Base-by-base conservation (phyloP, 2,113 vertebrate species). In the Lonchura striata region DNA sequence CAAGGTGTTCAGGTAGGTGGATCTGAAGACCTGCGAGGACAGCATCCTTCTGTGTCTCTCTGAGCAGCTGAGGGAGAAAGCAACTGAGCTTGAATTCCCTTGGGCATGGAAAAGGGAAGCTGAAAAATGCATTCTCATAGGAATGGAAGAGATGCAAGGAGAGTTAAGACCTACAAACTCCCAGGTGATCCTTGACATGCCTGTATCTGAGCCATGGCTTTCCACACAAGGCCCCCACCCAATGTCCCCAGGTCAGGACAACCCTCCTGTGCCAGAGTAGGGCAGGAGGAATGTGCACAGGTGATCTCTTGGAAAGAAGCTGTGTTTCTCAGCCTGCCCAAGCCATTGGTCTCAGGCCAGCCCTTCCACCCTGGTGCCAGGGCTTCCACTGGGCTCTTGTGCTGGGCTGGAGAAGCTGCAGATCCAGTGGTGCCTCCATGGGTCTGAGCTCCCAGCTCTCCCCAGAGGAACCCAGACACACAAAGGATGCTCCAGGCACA, bases 401-500 rank as follows among this genome's bases (percentile, higher is more conserved):
- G 1, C 33, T 68, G 64, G 30, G 15, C 4, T 53, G 37, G 63
- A 81, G 72, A 44, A 75, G n/a, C 42, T 70, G 42, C 52, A 79
- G 15, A 8, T 53, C 18, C 5, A 1, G 42, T 2, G 10, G 24
- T 39, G 52, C 18, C 37, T 54, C 61, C 1, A 1, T 28, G 13
- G 30, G 31, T 49, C 37, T 82, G 56, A 5, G 12, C 50, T 78
- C 24, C 28, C 44, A 69, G 28, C 24, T 90, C 41, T 60, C 37
- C 15, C 12, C 16, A 50, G 30, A 59, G 57, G 41, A 66, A 22
- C 50, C 13, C 49, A 10, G 53, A 35, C n/a, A 50, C 25, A 13
- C 14, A 52, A 35, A 72, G 19, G 21, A 82, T 76, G 72, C 63
- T 86, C 44, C 41, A 68, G 33, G 35, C 30, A 80, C 30, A 47